A percentile compares a stretch with the other conserved stretches of the same genome.
These are phyloP conservation scores for Eudyptes chrysolophus DNA, from an alignment of 2,113 vertebrate genomes.

Conservation along the genomic window DNA sequence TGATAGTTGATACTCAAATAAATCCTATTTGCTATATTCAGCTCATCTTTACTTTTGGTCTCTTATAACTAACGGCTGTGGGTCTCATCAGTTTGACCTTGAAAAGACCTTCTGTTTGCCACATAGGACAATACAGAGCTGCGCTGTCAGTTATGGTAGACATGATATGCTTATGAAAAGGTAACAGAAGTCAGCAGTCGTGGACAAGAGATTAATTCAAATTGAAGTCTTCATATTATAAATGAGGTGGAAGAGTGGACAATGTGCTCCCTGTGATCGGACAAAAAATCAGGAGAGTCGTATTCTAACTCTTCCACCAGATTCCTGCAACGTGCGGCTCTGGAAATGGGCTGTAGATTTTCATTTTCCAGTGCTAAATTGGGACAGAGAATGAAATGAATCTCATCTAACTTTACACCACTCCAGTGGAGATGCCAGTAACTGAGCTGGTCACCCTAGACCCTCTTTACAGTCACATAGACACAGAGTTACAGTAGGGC, in stretches of 20 bases:
- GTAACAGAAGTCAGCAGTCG: not conserved
- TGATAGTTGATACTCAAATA: conserved; percentile 54
- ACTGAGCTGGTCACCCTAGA: not conserved
- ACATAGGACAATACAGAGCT: not conserved
- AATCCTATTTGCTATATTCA: conserved; percentile 45
- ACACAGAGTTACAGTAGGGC: not conserved
- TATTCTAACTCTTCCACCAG: not conserved
- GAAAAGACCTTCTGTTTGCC: not conserved
- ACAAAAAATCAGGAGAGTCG: not conserved
- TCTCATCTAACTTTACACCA: not conserved
- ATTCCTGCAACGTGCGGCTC: rapidly evolving
- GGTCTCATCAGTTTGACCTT: not conserved
- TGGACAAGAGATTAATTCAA: not conserved
- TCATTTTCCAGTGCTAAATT: not conserved
- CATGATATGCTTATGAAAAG: not conserved
- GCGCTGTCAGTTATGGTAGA: not conserved
- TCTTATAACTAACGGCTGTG: not conserved
- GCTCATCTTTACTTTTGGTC: conserved; percentile 47
- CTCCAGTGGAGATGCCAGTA: not conserved
- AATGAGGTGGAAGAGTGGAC: not conserved
- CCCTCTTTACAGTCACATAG: not conserved
- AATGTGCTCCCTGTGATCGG: not conserved
- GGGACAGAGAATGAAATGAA: not conserved
- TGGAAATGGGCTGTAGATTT: not conserved
- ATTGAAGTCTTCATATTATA: not conserved